Percentiles rank a stretch among this genome's conserved stretches.
phyloP scores from a whole-genome alignment of 1,140 invertebrate genomes.

The Gonatopus flavifemur region DNA sequence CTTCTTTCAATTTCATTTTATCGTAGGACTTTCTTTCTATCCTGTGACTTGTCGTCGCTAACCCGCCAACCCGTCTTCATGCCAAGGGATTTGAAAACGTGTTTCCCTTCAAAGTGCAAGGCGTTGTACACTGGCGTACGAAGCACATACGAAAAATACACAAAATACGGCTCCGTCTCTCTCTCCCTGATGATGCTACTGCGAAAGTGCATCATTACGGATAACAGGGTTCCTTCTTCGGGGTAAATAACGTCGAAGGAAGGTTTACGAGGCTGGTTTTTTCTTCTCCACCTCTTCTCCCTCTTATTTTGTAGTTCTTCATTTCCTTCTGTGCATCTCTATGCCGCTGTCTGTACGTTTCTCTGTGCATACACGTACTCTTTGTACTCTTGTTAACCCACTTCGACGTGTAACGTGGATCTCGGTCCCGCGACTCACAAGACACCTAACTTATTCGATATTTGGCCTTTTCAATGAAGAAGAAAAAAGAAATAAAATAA shows the following conservation, averaged over 20 bases:
- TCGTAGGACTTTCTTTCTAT: no score
- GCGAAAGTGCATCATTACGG: conserved; percentile 22
- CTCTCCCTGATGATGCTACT: no score
- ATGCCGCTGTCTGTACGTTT: conserved; percentile 4
- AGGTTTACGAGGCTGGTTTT: neutral
- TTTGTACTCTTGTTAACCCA: neutral
- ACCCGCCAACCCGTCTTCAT: no score
- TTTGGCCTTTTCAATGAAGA: no score
- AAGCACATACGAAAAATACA: no score
- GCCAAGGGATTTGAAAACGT: no score
- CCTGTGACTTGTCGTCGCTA: no score
- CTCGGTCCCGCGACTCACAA: conserved; percentile 3
- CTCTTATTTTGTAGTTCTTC: neutral
- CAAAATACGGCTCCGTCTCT: neutral
- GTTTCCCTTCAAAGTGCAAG: no score
- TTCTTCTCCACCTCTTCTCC: neutral
- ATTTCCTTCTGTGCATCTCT: conserved; percentile 10
- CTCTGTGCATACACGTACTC: conserved; percentile 4
- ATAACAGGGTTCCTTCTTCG: conserved; percentile 21
- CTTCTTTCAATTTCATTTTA: no score
- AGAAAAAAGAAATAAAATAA: no score
- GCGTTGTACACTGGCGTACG: no score
- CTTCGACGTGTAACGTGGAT: neutral
- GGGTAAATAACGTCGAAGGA: conserved; percentile 20
- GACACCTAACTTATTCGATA: no score